Evolutionary conservation across 2,113 vertebrate genomes (phyloP).

Genomic region (Ictidomys tridecemlineatus): DNA sequence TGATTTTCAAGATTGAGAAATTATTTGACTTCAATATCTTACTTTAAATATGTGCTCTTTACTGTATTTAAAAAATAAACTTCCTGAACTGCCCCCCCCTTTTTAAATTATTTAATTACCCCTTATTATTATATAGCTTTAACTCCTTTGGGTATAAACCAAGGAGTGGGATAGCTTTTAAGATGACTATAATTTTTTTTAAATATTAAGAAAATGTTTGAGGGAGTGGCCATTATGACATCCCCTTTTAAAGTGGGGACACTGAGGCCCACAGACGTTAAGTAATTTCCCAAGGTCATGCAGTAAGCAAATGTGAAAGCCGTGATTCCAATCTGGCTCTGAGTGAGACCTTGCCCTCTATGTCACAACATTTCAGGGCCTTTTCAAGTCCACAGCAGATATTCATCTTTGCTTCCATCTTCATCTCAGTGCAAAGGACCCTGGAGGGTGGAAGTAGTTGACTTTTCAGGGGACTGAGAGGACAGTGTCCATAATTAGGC

Average conservation of each 20-base stretch:
- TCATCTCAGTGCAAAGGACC: not conserved
- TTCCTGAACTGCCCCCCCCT: not conserved
- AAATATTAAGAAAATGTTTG: not conserved
- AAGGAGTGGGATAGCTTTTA: not conserved
- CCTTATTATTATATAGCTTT: not conserved
- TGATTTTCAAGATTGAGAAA: not conserved
- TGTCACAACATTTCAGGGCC: not conserved
- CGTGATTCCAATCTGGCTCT: not conserved
- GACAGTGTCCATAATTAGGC: not conserved
- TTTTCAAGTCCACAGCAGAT: not conserved
- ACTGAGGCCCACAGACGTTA: not conserved
- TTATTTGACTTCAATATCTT: not conserved
- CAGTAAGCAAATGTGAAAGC: not conserved
- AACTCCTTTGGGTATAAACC: too few species aligned
- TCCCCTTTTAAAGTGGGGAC: not conserved
- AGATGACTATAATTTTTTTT: not conserved
- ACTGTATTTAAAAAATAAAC: not conserved
- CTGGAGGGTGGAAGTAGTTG: not conserved
- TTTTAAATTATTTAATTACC: not conserved
- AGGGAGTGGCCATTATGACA: not conserved
- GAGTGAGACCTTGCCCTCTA: not conserved
- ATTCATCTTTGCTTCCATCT: not conserved
- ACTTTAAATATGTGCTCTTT: slow-evolving; percentile 42
- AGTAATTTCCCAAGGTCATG: not conserved
- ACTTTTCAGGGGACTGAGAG: not conserved